A percentile compares a stretch with the other conserved stretches of the same genome.
Conservation (phyloP, 2,888 invertebrate genomes). For the Lapara coniferarum region DNA sequence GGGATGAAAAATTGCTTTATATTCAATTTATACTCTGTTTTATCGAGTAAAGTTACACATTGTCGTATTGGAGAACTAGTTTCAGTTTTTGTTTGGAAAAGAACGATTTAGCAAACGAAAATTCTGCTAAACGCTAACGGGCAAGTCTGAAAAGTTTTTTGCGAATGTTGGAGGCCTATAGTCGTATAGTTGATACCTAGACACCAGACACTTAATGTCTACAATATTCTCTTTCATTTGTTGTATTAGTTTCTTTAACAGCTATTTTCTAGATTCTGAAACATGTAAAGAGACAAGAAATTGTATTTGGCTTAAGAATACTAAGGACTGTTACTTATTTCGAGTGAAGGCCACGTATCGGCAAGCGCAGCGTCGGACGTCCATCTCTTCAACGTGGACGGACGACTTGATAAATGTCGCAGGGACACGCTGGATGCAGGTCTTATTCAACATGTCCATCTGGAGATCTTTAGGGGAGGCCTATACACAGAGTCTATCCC, state of each 20-base stretch:
- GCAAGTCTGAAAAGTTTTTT: constrained; percentile 12
- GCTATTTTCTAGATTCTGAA: too few relatives aligned
- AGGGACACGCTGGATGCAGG: too few relatives aligned
- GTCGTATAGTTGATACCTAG: background rate
- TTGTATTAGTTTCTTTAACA: background rate
- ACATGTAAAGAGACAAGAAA: background rate
- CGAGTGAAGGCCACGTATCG: too few relatives aligned
- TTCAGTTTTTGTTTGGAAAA: background rate
- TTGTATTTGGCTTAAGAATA: too few relatives aligned
- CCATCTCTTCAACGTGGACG: too few relatives aligned
- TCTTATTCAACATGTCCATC: too few relatives aligned
- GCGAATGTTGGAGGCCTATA: background rate
- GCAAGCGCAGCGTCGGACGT: too few relatives aligned
- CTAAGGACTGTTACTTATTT: too few relatives aligned
- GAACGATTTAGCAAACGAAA: constrained; percentile 6
- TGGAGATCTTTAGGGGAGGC: too few relatives aligned
- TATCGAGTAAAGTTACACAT: background rate
- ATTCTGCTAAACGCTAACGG: constrained; percentile 5
- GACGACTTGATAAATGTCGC: too few relatives aligned
- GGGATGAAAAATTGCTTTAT: constrained; percentile 17
- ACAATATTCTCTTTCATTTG: background rate
- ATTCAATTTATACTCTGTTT: constrained; percentile 11
- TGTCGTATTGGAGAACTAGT: background rate
- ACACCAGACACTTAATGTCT: background rate
- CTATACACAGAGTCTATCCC: too few relatives aligned